Percentiles rank a stretch among this genome's conserved stretches.
phyloP scores from a whole-genome alignment of 1,140 invertebrate species.

The Drosophila leontia region DNA sequence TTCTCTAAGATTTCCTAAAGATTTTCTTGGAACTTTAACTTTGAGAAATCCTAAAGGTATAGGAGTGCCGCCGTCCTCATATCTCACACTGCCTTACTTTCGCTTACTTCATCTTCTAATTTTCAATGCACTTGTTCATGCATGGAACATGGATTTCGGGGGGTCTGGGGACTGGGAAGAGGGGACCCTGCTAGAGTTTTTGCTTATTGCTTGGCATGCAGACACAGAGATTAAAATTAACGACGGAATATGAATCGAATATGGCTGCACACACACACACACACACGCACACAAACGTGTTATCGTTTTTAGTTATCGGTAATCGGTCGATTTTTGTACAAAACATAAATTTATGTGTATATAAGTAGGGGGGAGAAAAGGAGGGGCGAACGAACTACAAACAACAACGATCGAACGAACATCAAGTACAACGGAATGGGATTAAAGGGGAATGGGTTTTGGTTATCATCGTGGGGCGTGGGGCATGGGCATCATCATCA shows the following conservation, averaged over 20 bases:
- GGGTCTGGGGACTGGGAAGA: constrained; percentile 4
- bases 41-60: not conserved
- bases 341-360: constrained; percentile 12
- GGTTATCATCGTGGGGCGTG: constrained; percentile 39
- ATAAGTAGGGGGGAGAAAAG: not conserved
- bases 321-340: constrained; percentile 33
- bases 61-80: not conserved
- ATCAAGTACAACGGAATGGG: constrained; percentile 33
- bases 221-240: constrained; percentile 35
- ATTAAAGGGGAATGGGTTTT: constrained; percentile 14
- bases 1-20: not conserved
- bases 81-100: constrained; percentile 8
- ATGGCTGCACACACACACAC: constrained; percentile 30
- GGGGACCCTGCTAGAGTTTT: constrained; percentile 23
- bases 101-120: constrained; percentile 11
- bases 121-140: constrained; percentile 29
- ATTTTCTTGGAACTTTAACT: not conserved
- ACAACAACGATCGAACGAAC: constrained; percentile 30
- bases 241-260: constrained; percentile 31
- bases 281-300: constrained; percentile 19
- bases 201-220: constrained; percentile 30
- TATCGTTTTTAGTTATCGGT: constrained; percentile 43
- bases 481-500: constrained; percentile 15
- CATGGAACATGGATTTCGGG: constrained; percentile 7
- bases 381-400: constrained; percentile 19